Percentiles rank a stretch among this genome's conserved stretches.
Evolutionary conservation across 2,888 invertebrate genomes (phyloP).

Genomic region (Drosophila greeni): DNA sequence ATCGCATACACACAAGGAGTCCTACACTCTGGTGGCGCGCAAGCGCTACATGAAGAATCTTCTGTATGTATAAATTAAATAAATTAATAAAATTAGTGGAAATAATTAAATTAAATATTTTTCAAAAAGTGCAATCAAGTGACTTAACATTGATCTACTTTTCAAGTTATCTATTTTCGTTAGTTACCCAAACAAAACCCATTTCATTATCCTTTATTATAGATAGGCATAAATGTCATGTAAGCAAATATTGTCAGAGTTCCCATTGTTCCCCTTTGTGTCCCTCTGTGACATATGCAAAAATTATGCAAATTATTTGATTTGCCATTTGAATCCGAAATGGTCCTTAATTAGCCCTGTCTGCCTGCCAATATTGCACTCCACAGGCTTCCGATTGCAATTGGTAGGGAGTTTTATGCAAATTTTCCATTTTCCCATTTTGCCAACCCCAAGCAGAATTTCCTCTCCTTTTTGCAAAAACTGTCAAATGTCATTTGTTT

Average conservation of each 20-base stretch:
- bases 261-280: constrained; percentile 12
- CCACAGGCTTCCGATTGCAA: constrained; percentile 17
- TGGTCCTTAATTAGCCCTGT: constrained; percentile 55
- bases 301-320: constrained; percentile 61
- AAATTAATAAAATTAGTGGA: background rate
- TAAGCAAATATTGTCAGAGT: constrained; percentile 56
- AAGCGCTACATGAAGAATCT: constrained; percentile 79
- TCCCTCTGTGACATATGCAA: constrained; percentile 57
- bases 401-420: constrained; percentile 22
- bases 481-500: constrained; percentile 33
- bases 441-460: background rate
- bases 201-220: constrained; percentile 9
- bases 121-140: background rate
- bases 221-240: constrained; percentile 33
- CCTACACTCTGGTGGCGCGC: constrained; percentile 78
- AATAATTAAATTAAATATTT: background rate
- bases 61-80: constrained; percentile 73
- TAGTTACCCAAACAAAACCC: constrained; percentile 4
- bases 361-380: constrained; percentile 27
- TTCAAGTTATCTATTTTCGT: background rate
- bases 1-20: constrained; percentile 76
- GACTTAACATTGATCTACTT: constrained; percentile 4
- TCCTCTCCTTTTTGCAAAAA: constrained; percentile 11
- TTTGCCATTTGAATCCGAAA: constrained; percentile 50
- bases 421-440: constrained; percentile 10